Conservation (phyloP, 2,888 invertebrate species). For the Lottia gigantea region DNA sequence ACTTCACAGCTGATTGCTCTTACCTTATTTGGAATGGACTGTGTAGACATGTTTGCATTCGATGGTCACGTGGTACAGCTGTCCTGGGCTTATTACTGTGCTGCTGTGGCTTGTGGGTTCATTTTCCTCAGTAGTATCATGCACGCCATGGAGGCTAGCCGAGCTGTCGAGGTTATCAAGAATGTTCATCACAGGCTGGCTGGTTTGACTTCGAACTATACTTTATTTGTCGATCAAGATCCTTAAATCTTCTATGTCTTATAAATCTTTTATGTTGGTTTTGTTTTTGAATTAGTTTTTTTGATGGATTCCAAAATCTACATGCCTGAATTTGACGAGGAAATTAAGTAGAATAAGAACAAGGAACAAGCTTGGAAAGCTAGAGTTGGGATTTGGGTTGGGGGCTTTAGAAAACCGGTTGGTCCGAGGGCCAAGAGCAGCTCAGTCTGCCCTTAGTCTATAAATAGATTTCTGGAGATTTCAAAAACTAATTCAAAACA, state of each 20-base stretch:
- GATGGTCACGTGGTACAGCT: constrained; percentile 18
- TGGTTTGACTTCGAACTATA: constrained; percentile 36
- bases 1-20: constrained; percentile 25
- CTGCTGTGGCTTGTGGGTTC: constrained; percentile 26
- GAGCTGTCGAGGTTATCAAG: constrained; percentile 29
- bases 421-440: no score
- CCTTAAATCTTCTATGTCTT: neutral
- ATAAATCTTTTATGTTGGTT: no score
- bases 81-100: constrained; percentile 31
- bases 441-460: no score
- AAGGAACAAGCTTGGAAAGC: no score
- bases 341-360: no score
- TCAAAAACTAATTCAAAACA: no score
- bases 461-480: no score
- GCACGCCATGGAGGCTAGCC: constrained; percentile 34
- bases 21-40: constrained; percentile 30
- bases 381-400: no score
- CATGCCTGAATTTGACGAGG: no score
- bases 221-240: constrained; percentile 39
- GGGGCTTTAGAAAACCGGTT: no score
- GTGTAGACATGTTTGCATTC: constrained; percentile 25
- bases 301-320: no score
- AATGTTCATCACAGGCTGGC: constrained; percentile 37
- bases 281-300: no score
- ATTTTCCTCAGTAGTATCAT: constrained; percentile 28